Conservation (phyloP, 2,797 vertebrate species). For the Tympanoctomys barrerae region DNA sequence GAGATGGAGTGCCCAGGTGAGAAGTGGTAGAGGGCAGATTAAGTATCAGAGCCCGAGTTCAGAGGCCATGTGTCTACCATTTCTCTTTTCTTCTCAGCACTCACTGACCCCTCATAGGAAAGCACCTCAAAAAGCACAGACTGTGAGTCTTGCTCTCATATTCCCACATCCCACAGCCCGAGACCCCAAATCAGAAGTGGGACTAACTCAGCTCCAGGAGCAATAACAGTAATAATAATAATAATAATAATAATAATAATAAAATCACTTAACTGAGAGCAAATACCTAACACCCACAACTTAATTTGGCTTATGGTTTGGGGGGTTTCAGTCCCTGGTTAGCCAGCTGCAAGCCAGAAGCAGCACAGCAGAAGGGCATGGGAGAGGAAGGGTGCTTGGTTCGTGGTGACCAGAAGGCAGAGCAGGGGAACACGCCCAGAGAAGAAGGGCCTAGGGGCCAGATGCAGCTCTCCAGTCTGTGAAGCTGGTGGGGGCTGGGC, state of each 20-base stretch:
- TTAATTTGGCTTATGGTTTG: not conserved
- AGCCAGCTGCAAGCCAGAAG: not conserved
- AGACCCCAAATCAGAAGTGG: not conserved
- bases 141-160: not conserved
- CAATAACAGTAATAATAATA: not conserved
- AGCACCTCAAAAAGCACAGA: not conserved
- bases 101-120: not conserved
- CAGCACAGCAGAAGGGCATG: not conserved
- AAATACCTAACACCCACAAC: not conserved
- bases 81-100: not conserved
- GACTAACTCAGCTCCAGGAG: not conserved
- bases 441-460: not conserved
- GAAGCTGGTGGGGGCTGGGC: not conserved
- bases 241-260: not conserved
- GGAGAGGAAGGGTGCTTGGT: not conserved
- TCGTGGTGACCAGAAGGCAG: not conserved
- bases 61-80: not conserved
- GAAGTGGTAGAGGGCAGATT: not conserved
- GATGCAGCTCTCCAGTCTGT: not conserved
- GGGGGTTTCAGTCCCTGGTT: not conserved
- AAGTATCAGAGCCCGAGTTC: too few relatives aligned
- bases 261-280: not conserved
- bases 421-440: not conserved
- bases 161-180: not conserved
- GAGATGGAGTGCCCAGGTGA: not conserved